Evolutionary conservation across 2,797 vertebrate genomes (phyloP).

Genomic region (Gambusia yucatana): DNA sequence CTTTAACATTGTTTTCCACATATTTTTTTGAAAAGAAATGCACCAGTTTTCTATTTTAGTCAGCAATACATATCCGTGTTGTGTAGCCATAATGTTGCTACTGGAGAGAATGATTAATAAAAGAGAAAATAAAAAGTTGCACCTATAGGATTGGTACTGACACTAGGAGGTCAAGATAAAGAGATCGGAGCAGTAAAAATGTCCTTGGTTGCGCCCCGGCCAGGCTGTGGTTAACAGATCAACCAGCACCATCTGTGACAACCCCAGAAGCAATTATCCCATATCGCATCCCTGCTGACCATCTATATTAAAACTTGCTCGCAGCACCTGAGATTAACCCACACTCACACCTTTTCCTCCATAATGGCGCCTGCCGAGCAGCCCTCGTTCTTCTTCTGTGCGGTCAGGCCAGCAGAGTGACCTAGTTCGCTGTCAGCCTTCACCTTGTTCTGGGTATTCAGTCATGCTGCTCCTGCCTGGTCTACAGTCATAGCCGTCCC

Average conservation of each 20-base stretch:
- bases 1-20: not conserved
- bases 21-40: not conserved
- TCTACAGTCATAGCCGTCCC: constrained; percentile 63
- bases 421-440: constrained; percentile 72
- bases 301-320: constrained; percentile 79
- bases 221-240: constrained; percentile 72
- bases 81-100: not conserved
- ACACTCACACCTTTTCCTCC: constrained; percentile 51
- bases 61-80: not conserved
- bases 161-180: constrained; percentile 57
- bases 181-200: constrained; percentile 67
- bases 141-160: constrained; percentile 39
- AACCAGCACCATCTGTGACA: constrained; percentile 81
- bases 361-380: constrained; percentile 60
- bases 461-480: constrained; percentile 41
- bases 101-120: constrained; percentile 22
- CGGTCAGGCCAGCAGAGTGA: constrained; percentile 37
- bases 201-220: constrained; percentile 72
- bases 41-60: constrained; percentile 15
- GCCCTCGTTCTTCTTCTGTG: constrained; percentile 10
- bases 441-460: constrained; percentile 45
- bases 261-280: constrained; percentile 80
- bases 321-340: constrained; percentile 78
- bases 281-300: constrained; percentile 71
- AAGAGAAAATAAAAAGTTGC: constrained; percentile 23